Base-by-base conservation (phyloP, 2,888 invertebrate genomes). In the Carabus problematicus region DNA sequence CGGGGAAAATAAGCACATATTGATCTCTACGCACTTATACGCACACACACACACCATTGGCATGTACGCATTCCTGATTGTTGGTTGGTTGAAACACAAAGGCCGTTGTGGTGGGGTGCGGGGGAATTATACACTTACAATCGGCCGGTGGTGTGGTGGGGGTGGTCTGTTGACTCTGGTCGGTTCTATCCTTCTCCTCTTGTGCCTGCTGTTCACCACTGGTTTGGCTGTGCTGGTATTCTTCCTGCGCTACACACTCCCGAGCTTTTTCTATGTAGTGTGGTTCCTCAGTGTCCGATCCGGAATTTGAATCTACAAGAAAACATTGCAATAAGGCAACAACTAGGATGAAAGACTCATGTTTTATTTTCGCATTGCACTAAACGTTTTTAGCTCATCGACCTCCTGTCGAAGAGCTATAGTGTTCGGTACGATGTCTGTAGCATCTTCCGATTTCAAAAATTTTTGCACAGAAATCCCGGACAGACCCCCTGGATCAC, bases 151-250 rank as follows among this genome's bases (percentile, higher is more conserved):
- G 82, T 40, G 81, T 80, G 42, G 82, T 82, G 45, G 82, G 82
- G 16, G 82, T 82, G 12, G 82, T 82, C 75, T 82, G 82, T 76
- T 82, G 82, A 75, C 82, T 82, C 75, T 82, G 82, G 75, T 82
- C 82, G 73, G 81, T 82, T 77, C 80, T 82, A 74, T 80, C 80
- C 71, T 78, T 79, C 74, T 80, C 81, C 66, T 77, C 77, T 12
- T 49, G 58, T 8, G 56, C 11, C 40, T 56, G 56, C 16, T 64
- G 12, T n/a, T 52, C 63, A 1, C 54, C 58, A 41, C 14, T 29
- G 58, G 9, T 59, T 58, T 66, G 58, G 11, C 47, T 29, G n/a
- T 60, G 66, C 41, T 59, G 66, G 45, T 64, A 64, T 18, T 64
- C 55, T 42, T 64, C 56, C 8, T 16, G 39, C 8, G 58, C 47